phyloP scores from a whole-genome alignment of 2,113 vertebrate species.

The Anhinga rufa region DNA sequence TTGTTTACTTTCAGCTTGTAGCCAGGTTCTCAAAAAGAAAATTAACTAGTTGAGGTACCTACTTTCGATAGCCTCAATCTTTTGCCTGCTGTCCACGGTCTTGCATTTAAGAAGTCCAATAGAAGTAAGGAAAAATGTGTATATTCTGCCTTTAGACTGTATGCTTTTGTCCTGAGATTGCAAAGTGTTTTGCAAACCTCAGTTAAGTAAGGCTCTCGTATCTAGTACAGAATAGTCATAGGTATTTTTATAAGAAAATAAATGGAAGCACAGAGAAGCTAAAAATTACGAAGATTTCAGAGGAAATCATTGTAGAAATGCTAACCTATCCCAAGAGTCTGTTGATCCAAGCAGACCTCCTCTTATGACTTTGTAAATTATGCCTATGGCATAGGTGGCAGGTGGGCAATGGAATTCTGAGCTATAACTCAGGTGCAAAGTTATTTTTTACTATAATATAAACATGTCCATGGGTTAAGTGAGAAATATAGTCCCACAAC shows the following conservation, averaged over 20 bases:
- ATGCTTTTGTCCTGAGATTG: neutral
- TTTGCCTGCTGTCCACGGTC: neutral
- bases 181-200: neutral
- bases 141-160: neutral
- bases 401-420: neutral
- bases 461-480: neutral
- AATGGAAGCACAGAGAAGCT: neutral
- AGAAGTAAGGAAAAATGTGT: neutral
- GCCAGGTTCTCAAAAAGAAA: neutral
- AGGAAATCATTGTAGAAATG: neutral
- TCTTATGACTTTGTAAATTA: neutral
- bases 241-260: neutral
- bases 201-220: neutral
- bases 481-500: conserved; percentile 13
- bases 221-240: neutral
- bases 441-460: neutral
- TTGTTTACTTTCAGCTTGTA: neutral
- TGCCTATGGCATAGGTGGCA: neutral
- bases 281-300: neutral
- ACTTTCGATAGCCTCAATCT: neutral
- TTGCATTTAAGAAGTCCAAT: neutral
- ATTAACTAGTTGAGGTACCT: accelerated
- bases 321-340: neutral
- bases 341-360: neutral
- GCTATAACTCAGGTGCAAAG: neutral